phyloP scores from a whole-genome alignment of 2,888 invertebrate genomes.

The Brachyptera risi region DNA sequence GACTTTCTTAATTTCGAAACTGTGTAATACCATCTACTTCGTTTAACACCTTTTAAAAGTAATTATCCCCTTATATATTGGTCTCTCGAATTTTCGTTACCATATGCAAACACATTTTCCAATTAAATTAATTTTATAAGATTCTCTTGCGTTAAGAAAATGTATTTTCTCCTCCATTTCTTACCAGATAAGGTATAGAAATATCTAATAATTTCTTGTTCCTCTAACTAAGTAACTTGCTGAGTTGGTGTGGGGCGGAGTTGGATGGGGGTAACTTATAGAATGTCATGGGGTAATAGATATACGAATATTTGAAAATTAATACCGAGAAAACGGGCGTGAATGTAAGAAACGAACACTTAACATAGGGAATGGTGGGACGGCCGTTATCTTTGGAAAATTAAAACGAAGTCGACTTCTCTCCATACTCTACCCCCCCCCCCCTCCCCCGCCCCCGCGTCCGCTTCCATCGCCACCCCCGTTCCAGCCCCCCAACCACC shows the following conservation, averaged over 20 bases:
- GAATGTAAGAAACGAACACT: constrained; percentile 2
- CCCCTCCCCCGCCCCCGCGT: constrained; percentile 11
- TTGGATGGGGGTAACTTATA: background rate
- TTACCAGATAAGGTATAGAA: constrained; percentile 1
- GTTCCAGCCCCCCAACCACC: constrained; percentile 3
- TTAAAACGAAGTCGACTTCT: constrained; percentile 31
- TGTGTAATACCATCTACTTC: too few species aligned
- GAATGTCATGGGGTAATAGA: background rate
- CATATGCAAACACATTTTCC: constrained; percentile 11
- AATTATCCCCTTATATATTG: too few species aligned
- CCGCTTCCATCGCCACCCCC: too few species aligned
- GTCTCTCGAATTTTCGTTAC: background rate
- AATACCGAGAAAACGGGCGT: constrained; percentile 2
- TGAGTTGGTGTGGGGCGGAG: too few species aligned
- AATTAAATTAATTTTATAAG: constrained; percentile 12
- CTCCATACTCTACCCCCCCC: constrained; percentile 12
- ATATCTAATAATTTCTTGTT: constrained; percentile 3
- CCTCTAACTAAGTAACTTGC: background rate
- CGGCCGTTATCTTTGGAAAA: constrained; percentile 24
- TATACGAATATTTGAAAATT: constrained; percentile 12
- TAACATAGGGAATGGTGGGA: constrained; percentile 3
- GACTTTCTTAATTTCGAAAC: too few species aligned
- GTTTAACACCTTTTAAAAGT: too few species aligned
- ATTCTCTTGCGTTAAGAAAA: background rate
- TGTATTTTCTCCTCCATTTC: background rate